These are phyloP conservation scores for Drosophila busckii DNA, from an alignment of 1,140 invertebrate species.

Conservation along the genomic window DNA sequence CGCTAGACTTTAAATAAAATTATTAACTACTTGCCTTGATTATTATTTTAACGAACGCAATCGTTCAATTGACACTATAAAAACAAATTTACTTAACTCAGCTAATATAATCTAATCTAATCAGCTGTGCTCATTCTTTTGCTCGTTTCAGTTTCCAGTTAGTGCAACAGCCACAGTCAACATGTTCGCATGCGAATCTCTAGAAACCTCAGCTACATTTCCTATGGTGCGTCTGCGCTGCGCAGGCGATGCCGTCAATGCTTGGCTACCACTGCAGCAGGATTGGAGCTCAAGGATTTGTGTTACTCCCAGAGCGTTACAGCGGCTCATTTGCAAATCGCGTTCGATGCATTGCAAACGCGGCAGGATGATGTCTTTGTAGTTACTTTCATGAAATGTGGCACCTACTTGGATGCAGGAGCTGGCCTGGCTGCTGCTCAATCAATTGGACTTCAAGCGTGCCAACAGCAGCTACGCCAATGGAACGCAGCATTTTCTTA, in stretches of 20 bases:
- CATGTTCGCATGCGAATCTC: slow-evolving; percentile 14
- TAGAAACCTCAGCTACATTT: background rate
- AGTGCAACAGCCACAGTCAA: background rate
- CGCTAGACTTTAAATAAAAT: too few species aligned
- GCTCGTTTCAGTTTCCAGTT: too few species aligned
- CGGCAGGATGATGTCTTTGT: slow-evolving; percentile 80
- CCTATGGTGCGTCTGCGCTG: background rate
- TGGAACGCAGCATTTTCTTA: slow-evolving; percentile 80
- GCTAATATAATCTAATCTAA: too few species aligned
- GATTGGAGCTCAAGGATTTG: slow-evolving; percentile 23
- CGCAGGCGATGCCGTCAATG: background rate
- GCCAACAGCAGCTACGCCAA: slow-evolving; percentile 81
- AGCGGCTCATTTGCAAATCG: background rate
- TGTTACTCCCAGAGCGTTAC: background rate
- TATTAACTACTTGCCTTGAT: too few species aligned
- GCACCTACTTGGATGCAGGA: slow-evolving; percentile 86
- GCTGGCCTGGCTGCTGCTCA: slow-evolving; percentile 82
- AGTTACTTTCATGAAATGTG: slow-evolving; percentile 78
- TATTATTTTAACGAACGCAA: too few species aligned
- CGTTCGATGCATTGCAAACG: slow-evolving; percentile 44
- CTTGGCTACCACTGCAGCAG: background rate
- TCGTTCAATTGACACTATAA: too few species aligned
- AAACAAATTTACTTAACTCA: too few species aligned
- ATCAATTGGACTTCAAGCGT: slow-evolving; percentile 80
- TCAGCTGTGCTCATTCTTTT: too few species aligned